Conservation (phyloP, 2,797 vertebrate genomes). For the Pelochelys cantorii region DNA sequence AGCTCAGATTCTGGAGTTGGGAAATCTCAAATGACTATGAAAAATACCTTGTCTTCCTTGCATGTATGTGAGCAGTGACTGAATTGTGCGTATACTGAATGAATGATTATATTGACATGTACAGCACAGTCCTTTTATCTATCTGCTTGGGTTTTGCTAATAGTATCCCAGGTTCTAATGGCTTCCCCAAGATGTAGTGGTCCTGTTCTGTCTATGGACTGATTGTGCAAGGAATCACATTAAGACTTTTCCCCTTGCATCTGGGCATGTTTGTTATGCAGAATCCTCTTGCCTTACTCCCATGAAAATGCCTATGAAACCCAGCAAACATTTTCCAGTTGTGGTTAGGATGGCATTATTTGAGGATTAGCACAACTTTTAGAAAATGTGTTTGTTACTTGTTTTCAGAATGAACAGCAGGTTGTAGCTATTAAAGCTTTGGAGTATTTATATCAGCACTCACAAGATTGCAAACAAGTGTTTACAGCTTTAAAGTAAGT, state of each 20-base stretch:
- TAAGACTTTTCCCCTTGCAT: not conserved
- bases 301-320: not conserved
- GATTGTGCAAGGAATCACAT: not conserved
- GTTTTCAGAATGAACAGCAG: slow-evolving; percentile 85
- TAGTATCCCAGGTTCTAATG: not conserved
- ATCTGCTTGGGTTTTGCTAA: not conserved
- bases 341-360: not conserved
- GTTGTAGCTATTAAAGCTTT: slow-evolving; percentile 87
- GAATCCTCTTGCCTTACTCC: slow-evolving; percentile 24
- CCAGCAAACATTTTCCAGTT: slow-evolving; percentile 5
- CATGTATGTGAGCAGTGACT: slow-evolving; percentile 24
- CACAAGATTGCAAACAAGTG: slow-evolving; percentile 82
- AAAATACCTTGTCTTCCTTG: not conserved
- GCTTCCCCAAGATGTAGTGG: not conserved
- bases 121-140: not conserved
- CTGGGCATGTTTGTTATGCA: not conserved
- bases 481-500: slow-evolving; percentile 90
- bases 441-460: slow-evolving; percentile 87
- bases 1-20: not conserved
- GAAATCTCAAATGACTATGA: not conserved
- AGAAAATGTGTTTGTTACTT: slow-evolving; percentile 31
- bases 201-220: not conserved
- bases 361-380: not conserved
- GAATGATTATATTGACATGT: not conserved
- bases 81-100: not conserved